Evolutionary conservation across 1,140 invertebrate species (phyloP).

Genomic region (Chymomyza costata): DNA sequence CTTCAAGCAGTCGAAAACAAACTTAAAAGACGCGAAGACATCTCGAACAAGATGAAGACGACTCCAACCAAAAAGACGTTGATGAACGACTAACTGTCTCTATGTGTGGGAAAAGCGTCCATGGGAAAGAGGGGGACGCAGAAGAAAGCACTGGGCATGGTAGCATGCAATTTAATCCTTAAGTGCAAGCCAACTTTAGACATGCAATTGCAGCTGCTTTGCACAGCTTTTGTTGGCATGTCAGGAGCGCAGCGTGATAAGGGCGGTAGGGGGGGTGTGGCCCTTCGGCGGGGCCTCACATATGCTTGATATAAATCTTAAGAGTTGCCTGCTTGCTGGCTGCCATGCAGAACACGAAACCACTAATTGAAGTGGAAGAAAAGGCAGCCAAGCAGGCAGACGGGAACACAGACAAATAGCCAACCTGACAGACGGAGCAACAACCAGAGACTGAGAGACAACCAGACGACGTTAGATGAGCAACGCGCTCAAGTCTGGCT

Average conservation of each 20-base stretch:
- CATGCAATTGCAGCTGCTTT: conserved; percentile 3
- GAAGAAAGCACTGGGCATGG: background rate
- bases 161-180: conserved; percentile 6
- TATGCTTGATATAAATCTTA: conserved; percentile 4
- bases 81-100: background rate
- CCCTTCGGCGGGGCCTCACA: background rate
- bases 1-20: background rate
- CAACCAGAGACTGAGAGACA: background rate
- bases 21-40: background rate
- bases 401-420: background rate
- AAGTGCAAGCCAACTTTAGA: conserved; percentile 5
- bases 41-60: background rate
- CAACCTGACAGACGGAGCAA: background rate
- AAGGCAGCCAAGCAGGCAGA: background rate
- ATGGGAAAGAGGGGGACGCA: background rate
- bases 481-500: background rate
- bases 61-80: background rate
- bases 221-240: background rate
- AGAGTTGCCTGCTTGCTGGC: background rate
- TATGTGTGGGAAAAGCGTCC: background rate
- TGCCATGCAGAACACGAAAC: conserved; percentile 2
- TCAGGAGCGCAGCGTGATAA: background rate
- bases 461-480: background rate
- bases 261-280: background rate
- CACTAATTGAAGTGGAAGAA: conserved; percentile 4